Percentiles rank a stretch among this genome's conserved stretches.
Conservation (phyloP, 2,797 vertebrate species). For the Lithobates sylvaticus region DNA sequence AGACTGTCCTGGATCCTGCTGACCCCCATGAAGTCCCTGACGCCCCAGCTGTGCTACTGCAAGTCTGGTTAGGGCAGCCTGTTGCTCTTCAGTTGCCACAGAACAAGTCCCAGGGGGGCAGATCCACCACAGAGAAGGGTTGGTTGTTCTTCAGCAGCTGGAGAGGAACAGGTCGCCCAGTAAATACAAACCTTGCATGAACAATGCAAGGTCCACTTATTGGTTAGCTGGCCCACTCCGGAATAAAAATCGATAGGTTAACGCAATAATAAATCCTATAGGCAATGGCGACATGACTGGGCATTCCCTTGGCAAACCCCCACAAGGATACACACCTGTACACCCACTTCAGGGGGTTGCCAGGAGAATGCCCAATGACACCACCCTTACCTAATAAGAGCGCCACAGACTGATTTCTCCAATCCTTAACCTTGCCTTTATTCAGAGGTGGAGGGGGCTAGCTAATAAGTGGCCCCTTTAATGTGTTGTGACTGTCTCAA, state of each 20-base stretch:
- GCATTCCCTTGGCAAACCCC: too few relatives aligned
- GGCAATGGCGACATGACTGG: too few relatives aligned
- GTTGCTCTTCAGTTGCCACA: background rate
- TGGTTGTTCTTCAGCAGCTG: background rate
- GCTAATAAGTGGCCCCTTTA: background rate
- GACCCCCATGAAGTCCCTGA: conserved; percentile 13
- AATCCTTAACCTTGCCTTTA: too few relatives aligned
- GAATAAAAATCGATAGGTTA: background rate
- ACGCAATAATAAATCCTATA: too few relatives aligned
- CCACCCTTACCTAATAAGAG: too few relatives aligned
- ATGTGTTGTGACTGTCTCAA: background rate
- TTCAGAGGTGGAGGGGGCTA: background rate
- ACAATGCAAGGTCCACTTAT: background rate
- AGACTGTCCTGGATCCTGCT: conserved; percentile 12
- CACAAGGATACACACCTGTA: too few relatives aligned
- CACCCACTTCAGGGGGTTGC: too few relatives aligned
- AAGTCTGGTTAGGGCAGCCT: background rate
- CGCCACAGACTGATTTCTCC: too few relatives aligned
- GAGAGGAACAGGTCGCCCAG: background rate
- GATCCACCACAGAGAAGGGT: background rate
- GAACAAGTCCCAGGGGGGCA: background rate
- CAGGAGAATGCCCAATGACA: too few relatives aligned
- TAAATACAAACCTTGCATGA: background rate
- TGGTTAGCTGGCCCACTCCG: background rate
- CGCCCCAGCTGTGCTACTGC: conserved; percentile 17